Conservation (phyloP, 2,797 vertebrate species). For the Acanthurus lineatus region DNA sequence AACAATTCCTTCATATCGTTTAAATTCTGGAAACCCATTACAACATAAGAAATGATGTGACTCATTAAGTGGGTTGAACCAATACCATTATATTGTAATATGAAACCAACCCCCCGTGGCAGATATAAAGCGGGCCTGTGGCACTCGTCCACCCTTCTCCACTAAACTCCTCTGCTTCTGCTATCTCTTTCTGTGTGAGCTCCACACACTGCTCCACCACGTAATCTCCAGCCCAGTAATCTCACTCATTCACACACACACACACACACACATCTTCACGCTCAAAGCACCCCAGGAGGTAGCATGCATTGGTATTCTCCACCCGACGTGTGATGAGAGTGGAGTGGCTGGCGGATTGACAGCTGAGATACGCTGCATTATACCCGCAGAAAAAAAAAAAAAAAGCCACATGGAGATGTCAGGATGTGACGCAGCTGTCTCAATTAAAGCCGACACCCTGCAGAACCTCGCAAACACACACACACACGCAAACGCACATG, state of each 20-base stretch:
- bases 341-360: conserved; percentile 58
- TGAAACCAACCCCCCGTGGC: conserved; percentile 45
- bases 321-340: conserved; percentile 37
- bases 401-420: conserved; percentile 23
- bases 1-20: conserved; percentile 43
- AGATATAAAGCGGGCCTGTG: conserved; percentile 35
- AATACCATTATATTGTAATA: conserved; percentile 54
- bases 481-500: not conserved
- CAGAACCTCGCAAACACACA: not conserved
- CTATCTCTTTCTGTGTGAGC: conserved; percentile 17
- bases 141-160: conserved; percentile 7
- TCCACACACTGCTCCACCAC: not conserved
- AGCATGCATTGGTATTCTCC: conserved; percentile 27
- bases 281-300: conserved; percentile 34
- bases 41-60: conserved; percentile 55
- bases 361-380: conserved; percentile 44
- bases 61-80: conserved; percentile 60
- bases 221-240: conserved; percentile 30
- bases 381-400: conserved; percentile 17
- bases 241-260: conserved; percentile 2
- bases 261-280: not conserved
- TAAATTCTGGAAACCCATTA: conserved; percentile 51
- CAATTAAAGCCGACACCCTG: conserved; percentile 21
- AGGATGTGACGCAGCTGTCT: conserved; percentile 14
- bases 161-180: conserved; percentile 4